Base-by-base conservation (phyloP, 2,888 invertebrate genomes). In the Lasioglossum zephyrum region DNA sequence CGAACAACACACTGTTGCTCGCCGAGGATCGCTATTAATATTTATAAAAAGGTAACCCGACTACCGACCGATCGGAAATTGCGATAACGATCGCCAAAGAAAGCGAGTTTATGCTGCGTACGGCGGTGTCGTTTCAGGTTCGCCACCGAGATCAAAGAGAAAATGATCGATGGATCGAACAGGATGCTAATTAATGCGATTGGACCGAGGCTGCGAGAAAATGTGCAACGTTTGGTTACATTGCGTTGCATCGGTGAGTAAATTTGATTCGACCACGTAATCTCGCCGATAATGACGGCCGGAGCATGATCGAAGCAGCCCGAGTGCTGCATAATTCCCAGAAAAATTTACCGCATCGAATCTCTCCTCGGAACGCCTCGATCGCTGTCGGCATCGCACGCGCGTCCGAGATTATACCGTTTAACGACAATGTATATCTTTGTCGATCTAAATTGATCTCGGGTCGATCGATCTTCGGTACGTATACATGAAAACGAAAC, bases 101-200 rank as follows among this genome's bases (percentile, higher is more conserved):
- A 26, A 72, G 41, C 31, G 53, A 72, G 41, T 78, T 72, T 44
- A 22, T 44, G 77, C 36, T 6, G 66, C 31, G 8, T 26, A 4
- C 13, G 6, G 22, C 36, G 77, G 26, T 47, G n/a, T 47, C 47
- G 66, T 70, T 77, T 69, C 49, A 69, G 69, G 47, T 22, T 11
- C 6, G 47, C 47, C 47, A 76, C 16, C 57, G 79, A 66, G 39
- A 73, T 73, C 49, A 63, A 73, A 79, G 47, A 74, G 73, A 72
- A 53, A 31, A 49, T 77, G 73, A 82, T 77, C 73, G 77, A 73
- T 53, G 73, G 49, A 49, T 41, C 1, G 22, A 36, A 47, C 57
- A 44, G 72, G 66, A 86, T 81, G 81, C 78, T 84, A 87, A 87
- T 86, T 84, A 87, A 83, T 81, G 73, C 81, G 82, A 82, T 80